These are phyloP conservation scores for Distichodus sexfasciatus DNA, from an alignment of 2,797 vertebrate species.

Conservation along the genomic window DNA sequence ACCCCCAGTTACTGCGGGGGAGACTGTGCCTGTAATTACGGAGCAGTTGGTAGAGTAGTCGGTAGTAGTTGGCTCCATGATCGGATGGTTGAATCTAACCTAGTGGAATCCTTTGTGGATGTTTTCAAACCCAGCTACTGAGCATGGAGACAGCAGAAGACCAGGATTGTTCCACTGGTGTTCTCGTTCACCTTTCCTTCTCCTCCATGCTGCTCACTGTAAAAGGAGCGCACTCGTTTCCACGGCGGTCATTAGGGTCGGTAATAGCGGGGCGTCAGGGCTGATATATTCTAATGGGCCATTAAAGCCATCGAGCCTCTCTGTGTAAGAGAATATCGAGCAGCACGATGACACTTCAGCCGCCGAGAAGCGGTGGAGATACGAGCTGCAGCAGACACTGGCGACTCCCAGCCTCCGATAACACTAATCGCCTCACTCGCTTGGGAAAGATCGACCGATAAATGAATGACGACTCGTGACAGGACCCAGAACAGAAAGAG, in stretches of 20 bases:
- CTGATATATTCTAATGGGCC: conserved; percentile 61
- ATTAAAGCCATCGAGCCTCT: conserved; percentile 56
- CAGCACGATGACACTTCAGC: conserved; percentile 53
- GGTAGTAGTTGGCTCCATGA: too few relatives aligned
- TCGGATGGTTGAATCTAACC: too few relatives aligned
- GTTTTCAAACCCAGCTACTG: conserved; percentile 36
- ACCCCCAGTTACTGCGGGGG: too few relatives aligned
- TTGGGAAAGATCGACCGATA: conserved; percentile 8
- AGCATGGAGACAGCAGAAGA: conserved; percentile 25
- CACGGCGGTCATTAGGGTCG: conserved; percentile 32
- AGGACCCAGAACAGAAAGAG: background rate
- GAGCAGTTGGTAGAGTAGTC: too few relatives aligned
- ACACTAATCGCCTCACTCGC: conserved; percentile 12
- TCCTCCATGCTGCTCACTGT: background rate
- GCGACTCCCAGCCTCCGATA: conserved; percentile 28
- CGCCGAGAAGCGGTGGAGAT: conserved; percentile 23
- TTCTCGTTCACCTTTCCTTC: background rate
- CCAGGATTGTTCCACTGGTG: conserved; percentile 20
- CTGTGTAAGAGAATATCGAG: conserved; percentile 50
- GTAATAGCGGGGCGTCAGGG: conserved; percentile 34
- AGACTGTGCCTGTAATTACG: too few relatives aligned
- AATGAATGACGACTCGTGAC: conserved; percentile 20
- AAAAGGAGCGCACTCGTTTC: conserved; percentile 10
- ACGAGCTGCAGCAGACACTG: conserved; percentile 21
- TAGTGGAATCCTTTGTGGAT: too few relatives aligned